Evolutionary conservation across 2,888 invertebrate species (phyloP).

Genomic region (Synanthedon formicaeformis): DNA sequence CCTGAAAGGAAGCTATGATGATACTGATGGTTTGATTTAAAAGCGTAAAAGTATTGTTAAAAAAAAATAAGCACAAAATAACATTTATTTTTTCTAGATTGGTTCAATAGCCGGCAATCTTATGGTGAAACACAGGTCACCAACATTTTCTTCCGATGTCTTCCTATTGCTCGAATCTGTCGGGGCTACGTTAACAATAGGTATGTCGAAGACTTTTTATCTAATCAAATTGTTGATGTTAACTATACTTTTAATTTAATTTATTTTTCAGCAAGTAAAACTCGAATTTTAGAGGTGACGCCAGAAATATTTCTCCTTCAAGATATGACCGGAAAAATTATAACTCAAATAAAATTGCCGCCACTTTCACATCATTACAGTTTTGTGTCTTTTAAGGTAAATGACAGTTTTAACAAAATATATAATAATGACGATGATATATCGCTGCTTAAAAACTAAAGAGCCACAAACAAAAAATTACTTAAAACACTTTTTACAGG

Average conservation of each 20-base stretch:
- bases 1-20: too few relatives aligned
- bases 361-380: constrained; percentile 27
- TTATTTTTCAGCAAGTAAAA: constrained; percentile 6
- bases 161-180: constrained; percentile 70
- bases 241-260: too few relatives aligned
- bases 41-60: too few relatives aligned
- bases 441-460: too few relatives aligned
- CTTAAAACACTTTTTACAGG: too few relatives aligned
- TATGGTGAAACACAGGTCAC: constrained; percentile 72
- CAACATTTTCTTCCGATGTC: constrained; percentile 76
- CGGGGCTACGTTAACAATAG: constrained; percentile 61
- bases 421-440: not conserved
- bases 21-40: too few relatives aligned
- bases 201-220: constrained; percentile 26
- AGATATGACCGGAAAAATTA: constrained; percentile 38
- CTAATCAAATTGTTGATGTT: not conserved
- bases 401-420: too few relatives aligned
- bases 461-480: too few relatives aligned
- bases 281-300: constrained; percentile 19
- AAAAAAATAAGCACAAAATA: too few relatives aligned
- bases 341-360: constrained; percentile 34
- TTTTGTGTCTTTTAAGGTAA: constrained; percentile 39
- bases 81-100: constrained; percentile 35
- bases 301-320: constrained; percentile 33
- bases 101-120: constrained; percentile 77